These are phyloP conservation scores for Nomada fucata DNA, from an alignment of 2,888 invertebrate species.

Conservation along the genomic window DNA sequence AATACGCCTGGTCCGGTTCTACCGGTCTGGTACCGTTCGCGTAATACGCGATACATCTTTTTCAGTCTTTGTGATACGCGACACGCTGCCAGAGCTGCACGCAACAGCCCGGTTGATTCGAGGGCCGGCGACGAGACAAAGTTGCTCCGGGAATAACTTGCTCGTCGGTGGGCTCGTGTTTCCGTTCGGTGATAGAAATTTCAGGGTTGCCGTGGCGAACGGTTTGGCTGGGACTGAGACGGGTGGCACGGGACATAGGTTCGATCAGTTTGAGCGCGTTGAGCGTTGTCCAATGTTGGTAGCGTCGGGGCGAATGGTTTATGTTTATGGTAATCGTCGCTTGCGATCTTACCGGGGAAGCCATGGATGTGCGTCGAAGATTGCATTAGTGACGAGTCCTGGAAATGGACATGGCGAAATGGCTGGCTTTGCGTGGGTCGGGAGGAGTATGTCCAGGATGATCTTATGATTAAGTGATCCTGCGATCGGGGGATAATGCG, in stretches of 20 bases:
- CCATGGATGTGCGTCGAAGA: too few species aligned
- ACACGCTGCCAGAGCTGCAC: conserved; percentile 9
- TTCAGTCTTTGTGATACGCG: conserved; percentile 38
- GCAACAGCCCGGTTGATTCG: conserved; percentile 34
- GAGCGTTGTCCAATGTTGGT: too few species aligned
- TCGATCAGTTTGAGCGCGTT: background rate
- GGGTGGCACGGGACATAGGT: background rate
- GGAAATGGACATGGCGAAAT: background rate
- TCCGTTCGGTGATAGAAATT: background rate
- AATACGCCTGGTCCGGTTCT: conserved; percentile 58
- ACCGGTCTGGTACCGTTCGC: conserved; percentile 53
- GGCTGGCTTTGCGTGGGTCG: background rate
- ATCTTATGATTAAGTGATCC: background rate
- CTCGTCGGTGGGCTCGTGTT: conserved; percentile 5
- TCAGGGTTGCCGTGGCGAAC: background rate
- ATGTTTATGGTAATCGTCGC: too few species aligned
- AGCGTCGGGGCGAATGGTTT: too few species aligned
- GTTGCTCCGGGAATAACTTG: conserved; percentile 24
- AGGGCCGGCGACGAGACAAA: conserved; percentile 5
- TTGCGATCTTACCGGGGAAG: too few species aligned
- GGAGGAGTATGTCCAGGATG: background rate
- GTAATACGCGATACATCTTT: conserved; percentile 55
- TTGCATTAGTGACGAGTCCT: background rate
- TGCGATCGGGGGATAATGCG: background rate
- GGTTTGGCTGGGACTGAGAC: too few species aligned